phyloP scores from a whole-genome alignment of 2,888 invertebrate species.

The Petrophora chlorosata region DNA sequence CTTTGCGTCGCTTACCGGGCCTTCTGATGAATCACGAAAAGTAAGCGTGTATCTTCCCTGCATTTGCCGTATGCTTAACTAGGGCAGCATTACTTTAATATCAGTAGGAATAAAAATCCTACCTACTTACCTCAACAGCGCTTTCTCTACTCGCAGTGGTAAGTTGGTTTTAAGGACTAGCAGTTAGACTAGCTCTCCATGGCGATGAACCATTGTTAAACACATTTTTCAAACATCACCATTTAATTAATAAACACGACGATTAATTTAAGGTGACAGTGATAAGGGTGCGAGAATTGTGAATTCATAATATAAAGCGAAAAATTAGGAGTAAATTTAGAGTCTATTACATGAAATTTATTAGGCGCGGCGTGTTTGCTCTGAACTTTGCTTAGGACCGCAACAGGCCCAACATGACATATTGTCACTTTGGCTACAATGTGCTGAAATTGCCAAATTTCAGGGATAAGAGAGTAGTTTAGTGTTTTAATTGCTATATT shows the following conservation, averaged over 20 bases:
- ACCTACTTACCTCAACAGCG: too few relatives aligned
- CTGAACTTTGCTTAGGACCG: constrained; percentile 17
- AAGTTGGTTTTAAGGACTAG: too few relatives aligned
- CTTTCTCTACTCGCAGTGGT: too few relatives aligned
- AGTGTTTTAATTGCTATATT: too few relatives aligned
- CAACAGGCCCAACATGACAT: background rate
- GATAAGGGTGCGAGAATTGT: constrained; percentile 30
- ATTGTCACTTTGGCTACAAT: background rate
- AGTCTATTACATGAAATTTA: constrained; percentile 20
- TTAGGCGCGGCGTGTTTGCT: constrained; percentile 14
- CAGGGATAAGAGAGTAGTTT: background rate
- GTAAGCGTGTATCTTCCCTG: too few relatives aligned
- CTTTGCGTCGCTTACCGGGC: too few relatives aligned
- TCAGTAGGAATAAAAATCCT: too few relatives aligned
- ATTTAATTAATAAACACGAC: constrained; percentile 28
- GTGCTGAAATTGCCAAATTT: background rate
- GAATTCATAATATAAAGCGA: constrained; percentile 23
- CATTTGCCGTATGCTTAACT: too few relatives aligned
- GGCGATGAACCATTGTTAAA: too few relatives aligned
- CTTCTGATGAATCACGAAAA: too few relatives aligned
- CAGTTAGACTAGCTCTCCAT: too few relatives aligned
- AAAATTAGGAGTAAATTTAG: constrained; percentile 22
- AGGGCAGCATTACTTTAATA: too few relatives aligned
- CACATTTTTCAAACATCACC: constrained; percentile 10
- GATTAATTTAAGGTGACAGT: constrained; percentile 31